Percentiles rank a stretch among this genome's conserved stretches.
These are phyloP conservation scores for Mercenaria mercenaria DNA, from an alignment of 1,140 invertebrate genomes.

Conservation along the genomic window DNA sequence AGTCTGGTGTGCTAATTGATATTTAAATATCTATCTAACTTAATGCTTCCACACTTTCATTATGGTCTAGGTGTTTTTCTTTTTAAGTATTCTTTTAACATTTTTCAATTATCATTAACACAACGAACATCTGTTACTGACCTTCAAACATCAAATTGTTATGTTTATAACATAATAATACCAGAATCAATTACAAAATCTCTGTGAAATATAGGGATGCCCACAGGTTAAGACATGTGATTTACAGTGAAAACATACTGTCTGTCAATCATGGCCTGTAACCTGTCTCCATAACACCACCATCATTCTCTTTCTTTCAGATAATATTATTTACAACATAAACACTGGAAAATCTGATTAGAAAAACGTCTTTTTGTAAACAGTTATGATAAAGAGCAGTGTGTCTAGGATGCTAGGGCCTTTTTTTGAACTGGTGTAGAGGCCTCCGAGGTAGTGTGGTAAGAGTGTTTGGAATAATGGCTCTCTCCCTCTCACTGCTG, in stretches of 20 bases:
- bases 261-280: background rate
- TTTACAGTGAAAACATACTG: background rate
- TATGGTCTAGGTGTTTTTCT: no score
- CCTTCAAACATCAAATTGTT: constrained; percentile 9
- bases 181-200: background rate
- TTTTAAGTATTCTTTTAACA: background rate
- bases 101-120: background rate
- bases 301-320: background rate
- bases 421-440: background rate
- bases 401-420: background rate
- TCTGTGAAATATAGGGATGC: background rate
- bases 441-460: background rate
- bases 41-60: no score
- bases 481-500: no score
- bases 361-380: background rate
- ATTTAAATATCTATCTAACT: no score
- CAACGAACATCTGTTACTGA: background rate
- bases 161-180: constrained; percentile 28
- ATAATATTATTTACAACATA: constrained; percentile 25
- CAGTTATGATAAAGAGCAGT: background rate
- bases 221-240: background rate
- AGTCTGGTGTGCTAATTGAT: no score
- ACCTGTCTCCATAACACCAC: background rate
- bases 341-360: constrained; percentile 2
- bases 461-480: no score